These are phyloP conservation scores for Baronia brevicornis DNA, from an alignment of 2,888 invertebrate species.

Conservation along the genomic window DNA sequence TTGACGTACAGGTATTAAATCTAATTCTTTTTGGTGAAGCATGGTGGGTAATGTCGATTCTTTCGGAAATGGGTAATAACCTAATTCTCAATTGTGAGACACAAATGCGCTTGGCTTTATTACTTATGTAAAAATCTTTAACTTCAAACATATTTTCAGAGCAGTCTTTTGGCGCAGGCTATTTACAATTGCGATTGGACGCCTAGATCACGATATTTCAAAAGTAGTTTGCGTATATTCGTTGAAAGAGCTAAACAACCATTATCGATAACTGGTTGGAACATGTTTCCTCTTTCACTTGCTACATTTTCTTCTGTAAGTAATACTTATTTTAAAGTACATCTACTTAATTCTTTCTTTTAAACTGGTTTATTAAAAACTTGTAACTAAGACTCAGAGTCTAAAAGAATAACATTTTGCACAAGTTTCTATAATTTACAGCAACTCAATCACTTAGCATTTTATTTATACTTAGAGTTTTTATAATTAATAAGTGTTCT, in stretches of 20 bases:
- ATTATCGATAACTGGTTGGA: conserved; percentile 42
- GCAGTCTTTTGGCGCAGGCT: conserved; percentile 36
- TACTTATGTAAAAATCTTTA: not conserved
- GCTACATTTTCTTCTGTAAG: conserved; percentile 51
- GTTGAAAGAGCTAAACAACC: conserved; percentile 44
- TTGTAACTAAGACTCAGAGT: not conserved
- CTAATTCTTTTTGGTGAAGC: too few relatives aligned
- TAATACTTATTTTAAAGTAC: conserved; percentile 10
- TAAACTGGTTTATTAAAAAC: not conserved
- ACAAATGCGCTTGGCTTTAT: too few relatives aligned
- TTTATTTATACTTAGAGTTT: not conserved
- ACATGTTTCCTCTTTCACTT: conserved; percentile 51
- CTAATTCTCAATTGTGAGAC: too few relatives aligned
- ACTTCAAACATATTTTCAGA: conserved; percentile 30
- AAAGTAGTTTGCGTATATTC: conserved; percentile 44
- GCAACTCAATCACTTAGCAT: too few relatives aligned
- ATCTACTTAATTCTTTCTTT: not conserved
- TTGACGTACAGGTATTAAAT: too few relatives aligned
- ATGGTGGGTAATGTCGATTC: too few relatives aligned
- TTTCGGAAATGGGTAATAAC: too few relatives aligned
- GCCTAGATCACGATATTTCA: conserved; percentile 36
- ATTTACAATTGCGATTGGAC: conserved; percentile 51
- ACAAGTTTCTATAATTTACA: too few relatives aligned
- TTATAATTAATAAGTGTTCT: not conserved
- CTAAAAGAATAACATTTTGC: too few relatives aligned